These are phyloP conservation scores for Drosophila borealis DNA, from an alignment of 2,888 invertebrate genomes.

Conservation along the genomic window DNA sequence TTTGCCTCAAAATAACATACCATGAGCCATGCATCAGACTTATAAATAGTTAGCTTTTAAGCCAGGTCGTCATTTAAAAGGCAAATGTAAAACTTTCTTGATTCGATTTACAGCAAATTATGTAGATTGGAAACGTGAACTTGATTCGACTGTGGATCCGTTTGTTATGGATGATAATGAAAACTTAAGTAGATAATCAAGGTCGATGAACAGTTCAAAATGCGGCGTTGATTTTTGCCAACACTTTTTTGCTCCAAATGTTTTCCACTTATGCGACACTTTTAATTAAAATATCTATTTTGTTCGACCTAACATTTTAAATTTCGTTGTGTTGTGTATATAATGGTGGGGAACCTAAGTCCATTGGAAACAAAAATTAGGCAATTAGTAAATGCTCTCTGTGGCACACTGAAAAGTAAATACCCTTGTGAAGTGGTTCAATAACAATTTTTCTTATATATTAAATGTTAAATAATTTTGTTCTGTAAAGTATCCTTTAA, in stretches of 20 bases:
- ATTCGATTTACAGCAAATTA: slow-evolving; percentile 41
- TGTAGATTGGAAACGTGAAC: slow-evolving; percentile 44
- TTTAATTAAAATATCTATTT: slow-evolving; percentile 46
- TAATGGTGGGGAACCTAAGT: neutral
- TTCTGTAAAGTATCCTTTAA: no score
- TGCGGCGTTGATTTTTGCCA: slow-evolving; percentile 13
- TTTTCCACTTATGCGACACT: slow-evolving; percentile 6
- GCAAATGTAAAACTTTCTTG: slow-evolving; percentile 66
- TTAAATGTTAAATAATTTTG: neutral
- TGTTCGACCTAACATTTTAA: slow-evolving; percentile 27
- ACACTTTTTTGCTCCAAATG: neutral
- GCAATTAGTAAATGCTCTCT: neutral
- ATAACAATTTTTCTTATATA: neutral
- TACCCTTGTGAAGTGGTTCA: neutral
- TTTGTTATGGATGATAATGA: slow-evolving; percentile 56
- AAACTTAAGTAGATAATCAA: slow-evolving; percentile 24
- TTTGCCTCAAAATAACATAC: neutral
- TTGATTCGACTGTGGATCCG: slow-evolving; percentile 50
- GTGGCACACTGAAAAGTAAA: neutral
- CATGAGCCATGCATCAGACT: slow-evolving; percentile 17
- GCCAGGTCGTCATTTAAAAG: slow-evolving; percentile 55
- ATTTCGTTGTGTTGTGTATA: slow-evolving; percentile 1
- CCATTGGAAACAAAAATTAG: neutral
- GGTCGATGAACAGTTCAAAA: slow-evolving; percentile 44
- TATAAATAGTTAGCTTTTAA: slow-evolving; percentile 25